Evolutionary conservation across 2,113 vertebrate genomes (phyloP).

Genomic region (Clupea harengus): DNA sequence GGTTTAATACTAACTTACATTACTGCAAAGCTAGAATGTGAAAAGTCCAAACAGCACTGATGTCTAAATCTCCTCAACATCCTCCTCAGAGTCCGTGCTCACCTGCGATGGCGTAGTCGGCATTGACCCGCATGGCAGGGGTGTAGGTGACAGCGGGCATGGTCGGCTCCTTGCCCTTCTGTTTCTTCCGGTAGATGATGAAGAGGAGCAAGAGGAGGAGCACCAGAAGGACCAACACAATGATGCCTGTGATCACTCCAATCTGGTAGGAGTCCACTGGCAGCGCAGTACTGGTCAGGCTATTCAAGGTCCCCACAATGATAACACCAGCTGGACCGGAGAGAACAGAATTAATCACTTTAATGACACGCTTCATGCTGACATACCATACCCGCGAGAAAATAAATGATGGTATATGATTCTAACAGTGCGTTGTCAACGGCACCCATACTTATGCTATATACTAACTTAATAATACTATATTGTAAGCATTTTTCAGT

Average conservation of each 20-base stretch:
- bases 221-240: slow-evolving; percentile 86
- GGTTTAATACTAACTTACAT: not conserved
- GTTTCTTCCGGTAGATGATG: slow-evolving; percentile 89
- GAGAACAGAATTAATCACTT: not conserved
- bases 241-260: slow-evolving; percentile 87
- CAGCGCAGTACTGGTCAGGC: slow-evolving; percentile 86
- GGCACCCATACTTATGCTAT: not conserved
- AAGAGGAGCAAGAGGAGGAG: slow-evolving; percentile 89
- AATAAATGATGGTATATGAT: not conserved
- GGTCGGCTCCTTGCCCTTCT: slow-evolving; percentile 87
- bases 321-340: slow-evolving; percentile 79
- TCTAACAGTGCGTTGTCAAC: not conserved
- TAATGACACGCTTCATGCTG: not conserved
- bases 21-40: not conserved
- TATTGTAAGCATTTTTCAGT: no score
- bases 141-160: slow-evolving; percentile 91
- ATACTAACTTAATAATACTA: not conserved
- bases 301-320: slow-evolving; percentile 88
- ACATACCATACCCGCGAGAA: not conserved
- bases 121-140: slow-evolving; percentile 81
- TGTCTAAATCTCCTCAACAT: not conserved
- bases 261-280: slow-evolving; percentile 92
- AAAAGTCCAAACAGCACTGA: not conserved
- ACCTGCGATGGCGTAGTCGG: slow-evolving; percentile 84
- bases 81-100: slow-evolving; percentile 27